Evolutionary conservation across 2,888 invertebrate genomes (phyloP), one percentile per base, ranked within the genome.

Genomic region (Ichneumon xanthorius): DNA sequence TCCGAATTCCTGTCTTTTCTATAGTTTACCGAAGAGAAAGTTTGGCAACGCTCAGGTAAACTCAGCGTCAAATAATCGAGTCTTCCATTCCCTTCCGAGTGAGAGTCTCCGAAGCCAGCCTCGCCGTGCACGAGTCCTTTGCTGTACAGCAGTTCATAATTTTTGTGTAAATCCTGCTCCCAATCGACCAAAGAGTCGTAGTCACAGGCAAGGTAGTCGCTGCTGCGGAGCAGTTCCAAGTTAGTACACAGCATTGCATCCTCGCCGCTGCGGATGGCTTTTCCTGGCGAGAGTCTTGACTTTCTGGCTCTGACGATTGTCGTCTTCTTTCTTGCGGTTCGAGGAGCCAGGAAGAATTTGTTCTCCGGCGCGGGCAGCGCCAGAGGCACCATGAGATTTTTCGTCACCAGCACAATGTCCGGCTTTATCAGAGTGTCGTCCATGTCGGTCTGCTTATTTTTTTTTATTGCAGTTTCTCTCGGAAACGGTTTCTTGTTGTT

Each of bases 381-480:
- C 0, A 85, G 22, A 1, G 87, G 87, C 45, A 87, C 85, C 87
- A 87, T 87, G 1, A 85, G 76, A 22, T 87, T 82, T 72, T 86
- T 87, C 1, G 85, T 87, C 37, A 87, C 70, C 53, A 87, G 16
- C 4, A 86, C 71, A n/a, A 87, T 65, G 16, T 86, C 86, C 22
- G 87, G 86, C 58, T 85, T 86, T n/a, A 78, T 82, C 30, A 85
- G 22, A 68, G 72, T 45, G 19, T 83, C 73, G 33, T 80, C 80
- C 77, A 73, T 82, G 14, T 50, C 65, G 11, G 40, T n/a, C 14
- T 30, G 19, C 30, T 45, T 61, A 61, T 16, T 19, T n/a, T n/a
- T n/a, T n/a, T 1, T 45, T 22, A 19, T 45, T 45, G 45, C 19
- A 45, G 14, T 55, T 37, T 58, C 53, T 67, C 19, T 19, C 0